Percentiles rank a stretch among this genome's conserved stretches.
phyloP scores from a whole-genome alignment of 2,113 vertebrate species.

The Microtus oregoni region DNA sequence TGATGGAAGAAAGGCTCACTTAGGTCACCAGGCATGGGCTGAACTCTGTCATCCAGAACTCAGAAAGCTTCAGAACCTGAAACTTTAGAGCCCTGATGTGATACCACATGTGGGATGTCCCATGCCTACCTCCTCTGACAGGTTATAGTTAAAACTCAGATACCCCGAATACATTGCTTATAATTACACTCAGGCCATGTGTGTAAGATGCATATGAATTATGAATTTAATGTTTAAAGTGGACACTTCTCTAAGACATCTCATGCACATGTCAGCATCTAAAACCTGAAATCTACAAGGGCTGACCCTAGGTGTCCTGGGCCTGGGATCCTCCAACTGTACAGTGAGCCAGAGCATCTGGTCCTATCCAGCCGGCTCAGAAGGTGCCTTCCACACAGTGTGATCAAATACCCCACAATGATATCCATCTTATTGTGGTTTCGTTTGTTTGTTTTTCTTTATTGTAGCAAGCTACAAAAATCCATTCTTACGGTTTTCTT shows the following conservation, averaged over 20 bases:
- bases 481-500: background rate
- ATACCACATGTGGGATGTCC: background rate
- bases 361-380: background rate
- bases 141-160: background rate
- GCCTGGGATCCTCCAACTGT: background rate
- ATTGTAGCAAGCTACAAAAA: background rate
- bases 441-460: background rate
- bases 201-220: background rate
- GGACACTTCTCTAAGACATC: background rate
- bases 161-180: background rate
- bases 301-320: background rate
- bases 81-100: background rate
- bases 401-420: background rate
- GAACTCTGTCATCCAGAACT: background rate
- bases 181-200: background rate
- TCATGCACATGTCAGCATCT: background rate
- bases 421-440: background rate
- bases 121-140: background rate
- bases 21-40: background rate
- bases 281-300: background rate
- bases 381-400: background rate
- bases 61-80: background rate
- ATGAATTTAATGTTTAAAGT: background rate
- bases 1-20: background rate
- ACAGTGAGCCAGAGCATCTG: background rate